These are phyloP conservation scores for Podarcis siculus DNA, from an alignment of 2,797 vertebrate genomes.

Conservation along the genomic window DNA sequence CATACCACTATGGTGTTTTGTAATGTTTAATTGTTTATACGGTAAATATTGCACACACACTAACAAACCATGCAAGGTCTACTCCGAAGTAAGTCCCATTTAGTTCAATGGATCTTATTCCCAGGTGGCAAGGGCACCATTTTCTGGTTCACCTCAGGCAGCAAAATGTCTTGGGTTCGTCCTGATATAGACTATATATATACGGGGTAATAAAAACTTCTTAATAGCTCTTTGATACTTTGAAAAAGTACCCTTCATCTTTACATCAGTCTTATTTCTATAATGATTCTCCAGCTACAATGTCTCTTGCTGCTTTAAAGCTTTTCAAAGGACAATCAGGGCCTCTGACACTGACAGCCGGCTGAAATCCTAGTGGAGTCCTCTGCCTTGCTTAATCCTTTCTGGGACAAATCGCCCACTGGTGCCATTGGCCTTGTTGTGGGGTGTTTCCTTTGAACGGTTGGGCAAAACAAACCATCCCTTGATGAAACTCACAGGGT, in stretches of 20 bases:
- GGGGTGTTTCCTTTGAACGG: neutral
- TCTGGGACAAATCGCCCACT: neutral
- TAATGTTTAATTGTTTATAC: too few relatives aligned
- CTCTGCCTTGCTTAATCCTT: neutral
- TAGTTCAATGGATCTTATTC: too few relatives aligned
- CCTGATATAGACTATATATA: too few relatives aligned
- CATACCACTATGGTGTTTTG: too few relatives aligned
- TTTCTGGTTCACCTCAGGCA: too few relatives aligned
- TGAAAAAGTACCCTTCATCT: neutral
- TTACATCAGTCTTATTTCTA: neutral
- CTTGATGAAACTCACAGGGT: neutral
- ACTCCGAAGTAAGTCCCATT: too few relatives aligned
- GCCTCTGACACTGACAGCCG: neutral
- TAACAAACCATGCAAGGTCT: too few relatives aligned
- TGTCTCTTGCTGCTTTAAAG: neutral
- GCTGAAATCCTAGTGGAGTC: neutral
- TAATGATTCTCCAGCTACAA: neutral
- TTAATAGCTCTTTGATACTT: neutral
- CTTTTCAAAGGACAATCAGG: neutral
- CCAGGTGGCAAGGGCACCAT: too few relatives aligned
- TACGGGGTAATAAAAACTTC: neutral
- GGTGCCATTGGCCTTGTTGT: neutral
- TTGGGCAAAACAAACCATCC: neutral
- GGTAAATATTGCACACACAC: too few relatives aligned
- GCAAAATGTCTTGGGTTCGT: too few relatives aligned